Base-by-base conservation (phyloP, 2,797 vertebrate species). In the Gymnocypris eckloni region DNA sequence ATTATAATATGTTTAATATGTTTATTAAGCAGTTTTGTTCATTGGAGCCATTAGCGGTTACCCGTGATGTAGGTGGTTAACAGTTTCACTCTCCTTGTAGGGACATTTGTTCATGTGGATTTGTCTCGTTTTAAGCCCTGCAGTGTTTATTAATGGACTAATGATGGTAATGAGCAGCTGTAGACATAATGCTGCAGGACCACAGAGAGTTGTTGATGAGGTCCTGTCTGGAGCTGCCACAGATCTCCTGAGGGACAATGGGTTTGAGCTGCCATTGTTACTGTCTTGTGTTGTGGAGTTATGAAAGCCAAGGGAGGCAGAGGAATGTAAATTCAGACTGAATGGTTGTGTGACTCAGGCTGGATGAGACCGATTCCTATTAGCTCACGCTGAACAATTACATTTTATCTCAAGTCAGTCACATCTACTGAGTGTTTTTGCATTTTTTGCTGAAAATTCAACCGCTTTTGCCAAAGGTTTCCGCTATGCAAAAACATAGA, bases 191-290 rank as follows among this genome's bases (percentile, higher is more conserved):
- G 59, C 50, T 83, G 66, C 20, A 33, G n/a, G 50, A 73, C 78
- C 84, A 48, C 12, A 59, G 85, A 86, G 84, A 86, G 83, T 81
- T 82, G 78, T 45, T 86, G 77, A 85, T 88, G 71, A 89, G 72
- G 71, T 72, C 64, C 45, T 50, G 67, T 59, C 88, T 86, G 77
- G 83, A 79, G n/a, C 50, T 73, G 28, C 28, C 18, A 85, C 37
- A 45, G 76, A 75, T 61, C 64, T 71, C 84, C 50, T 43, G 77
- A 86, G 72, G 72, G 56, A 76, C 41, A 76, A 13, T 4, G 18
- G 71, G 16, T 22, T 52, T 4, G 25, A 25, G 43, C 4, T 39
- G 54, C 41, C 50, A 45, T 82, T 80, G 79, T 76, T 80, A 77
- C 28, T 77, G 85, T 43, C 39, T 39, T 70, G 66, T 45, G 54